Conservation (phyloP, 2,888 invertebrate genomes). For the Hipparchia sbordonii region DNA sequence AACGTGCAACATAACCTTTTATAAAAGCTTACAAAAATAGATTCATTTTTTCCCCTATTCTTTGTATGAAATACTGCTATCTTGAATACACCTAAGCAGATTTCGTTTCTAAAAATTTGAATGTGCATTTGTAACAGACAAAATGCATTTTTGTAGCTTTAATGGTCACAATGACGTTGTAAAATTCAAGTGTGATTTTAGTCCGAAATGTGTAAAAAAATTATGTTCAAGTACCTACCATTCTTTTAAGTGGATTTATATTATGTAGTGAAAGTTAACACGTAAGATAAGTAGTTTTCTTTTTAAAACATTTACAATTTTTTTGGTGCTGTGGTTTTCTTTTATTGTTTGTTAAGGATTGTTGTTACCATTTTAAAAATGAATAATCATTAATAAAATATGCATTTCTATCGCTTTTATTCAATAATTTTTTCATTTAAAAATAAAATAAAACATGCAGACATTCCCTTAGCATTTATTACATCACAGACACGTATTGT, state of each 20-base stretch:
- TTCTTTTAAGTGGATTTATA: slow-evolving; percentile 21
- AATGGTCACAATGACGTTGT: background rate
- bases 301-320: slow-evolving; percentile 23
- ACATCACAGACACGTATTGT: slow-evolving; percentile 70
- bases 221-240: slow-evolving; percentile 22
- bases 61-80: too few species aligned
- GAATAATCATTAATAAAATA: slow-evolving; percentile 37
- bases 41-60: too few species aligned
- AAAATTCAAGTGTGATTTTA: slow-evolving; percentile 14
- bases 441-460: slow-evolving; percentile 18
- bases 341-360: slow-evolving; percentile 25
- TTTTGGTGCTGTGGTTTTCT: slow-evolving; percentile 14
- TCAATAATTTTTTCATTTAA: slow-evolving; percentile 26
- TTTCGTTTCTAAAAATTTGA: too few species aligned
- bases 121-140: too few species aligned
- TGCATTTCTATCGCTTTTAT: slow-evolving; percentile 36
- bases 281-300: slow-evolving; percentile 31
- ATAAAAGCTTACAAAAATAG: too few species aligned
- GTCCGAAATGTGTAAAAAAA: slow-evolving; percentile 23
- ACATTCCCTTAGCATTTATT: slow-evolving; percentile 45
- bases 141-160: background rate
- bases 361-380: slow-evolving; percentile 35
- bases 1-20: too few species aligned
- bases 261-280: slow-evolving; percentile 35
- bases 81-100: too few species aligned